Conservation (phyloP, 2,113 vertebrate genomes). For the Phyllostomus discolor region DNA sequence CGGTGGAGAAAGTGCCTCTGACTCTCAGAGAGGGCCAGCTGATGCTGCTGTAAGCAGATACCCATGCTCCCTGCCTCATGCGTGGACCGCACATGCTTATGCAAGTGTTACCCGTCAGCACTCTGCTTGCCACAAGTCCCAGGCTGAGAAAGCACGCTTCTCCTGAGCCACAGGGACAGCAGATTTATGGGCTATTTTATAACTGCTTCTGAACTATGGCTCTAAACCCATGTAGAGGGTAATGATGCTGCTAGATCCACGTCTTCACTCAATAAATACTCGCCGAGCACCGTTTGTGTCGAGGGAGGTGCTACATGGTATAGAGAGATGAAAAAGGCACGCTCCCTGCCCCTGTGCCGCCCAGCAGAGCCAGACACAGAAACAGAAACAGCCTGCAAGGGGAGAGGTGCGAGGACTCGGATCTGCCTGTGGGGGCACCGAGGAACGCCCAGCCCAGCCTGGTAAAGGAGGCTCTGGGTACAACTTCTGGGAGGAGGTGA, state of each 20-base stretch:
- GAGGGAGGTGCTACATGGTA: not conserved
- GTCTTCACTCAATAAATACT: slow-evolving; percentile 39
- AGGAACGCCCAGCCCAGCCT: not conserved
- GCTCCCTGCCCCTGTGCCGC: not conserved
- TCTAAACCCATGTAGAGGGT: slow-evolving; percentile 2
- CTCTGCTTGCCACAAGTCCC: not conserved
- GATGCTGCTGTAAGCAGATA: not conserved
- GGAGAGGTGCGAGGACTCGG: not conserved
- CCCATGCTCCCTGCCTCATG: not conserved
- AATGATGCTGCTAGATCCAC: not conserved
- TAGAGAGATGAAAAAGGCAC: not conserved
- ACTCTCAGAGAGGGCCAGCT: not conserved
- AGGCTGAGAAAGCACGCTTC: not conserved
- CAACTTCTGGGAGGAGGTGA: slow-evolving; percentile 10
- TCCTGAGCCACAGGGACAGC: not conserved
- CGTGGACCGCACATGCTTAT: not conserved
- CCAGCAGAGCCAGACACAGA: not conserved
- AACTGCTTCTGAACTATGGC: slow-evolving; percentile 10
- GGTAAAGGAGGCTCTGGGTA: not conserved
- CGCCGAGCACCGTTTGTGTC: not conserved
- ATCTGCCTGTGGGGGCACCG: not conserved
- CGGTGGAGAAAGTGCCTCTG: not conserved
- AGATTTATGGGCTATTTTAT: slow-evolving; percentile 44
- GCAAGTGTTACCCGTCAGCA: not conserved
- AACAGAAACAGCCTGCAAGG: not conserved